phyloP scores from a whole-genome alignment of 2,888 invertebrate genomes.

The Stenoptilia bipunctidactyla region DNA sequence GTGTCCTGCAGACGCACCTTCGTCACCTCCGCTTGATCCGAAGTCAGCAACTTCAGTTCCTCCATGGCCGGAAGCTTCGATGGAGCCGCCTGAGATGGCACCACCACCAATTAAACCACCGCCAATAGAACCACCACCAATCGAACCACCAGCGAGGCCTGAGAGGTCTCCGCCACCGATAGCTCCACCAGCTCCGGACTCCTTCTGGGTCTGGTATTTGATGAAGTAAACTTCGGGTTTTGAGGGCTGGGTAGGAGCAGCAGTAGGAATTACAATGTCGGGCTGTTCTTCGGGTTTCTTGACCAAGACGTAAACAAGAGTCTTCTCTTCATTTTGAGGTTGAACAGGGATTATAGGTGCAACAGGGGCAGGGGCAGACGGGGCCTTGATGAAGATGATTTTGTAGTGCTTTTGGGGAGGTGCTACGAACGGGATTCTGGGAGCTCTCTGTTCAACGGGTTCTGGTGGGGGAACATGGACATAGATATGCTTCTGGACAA shows the following conservation, averaged over 20 bases:
- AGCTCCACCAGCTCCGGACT: slow-evolving; percentile 43
- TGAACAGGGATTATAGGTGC: slow-evolving; percentile 85
- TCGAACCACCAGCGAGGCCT: slow-evolving; percentile 32
- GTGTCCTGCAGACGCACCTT: slow-evolving; percentile 30
- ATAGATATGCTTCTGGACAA: slow-evolving; percentile 89
- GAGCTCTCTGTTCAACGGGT: slow-evolving; percentile 78
- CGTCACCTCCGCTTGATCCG: slow-evolving; percentile 38
- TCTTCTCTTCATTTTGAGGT: slow-evolving; percentile 89
- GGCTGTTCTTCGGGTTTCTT: slow-evolving; percentile 90
- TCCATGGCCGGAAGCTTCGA: slow-evolving; percentile 31
- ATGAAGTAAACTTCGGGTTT: slow-evolving; percentile 94
- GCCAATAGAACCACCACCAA: slow-evolving; percentile 29
- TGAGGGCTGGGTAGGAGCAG: slow-evolving; percentile 85
- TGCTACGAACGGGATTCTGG: slow-evolving; percentile 74
- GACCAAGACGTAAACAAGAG: slow-evolving; percentile 88
- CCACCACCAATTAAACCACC: slow-evolving; percentile 28
- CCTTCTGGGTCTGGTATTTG: slow-evolving; percentile 81
- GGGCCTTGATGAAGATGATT: slow-evolving; percentile 93
- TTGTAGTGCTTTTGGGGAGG: slow-evolving; percentile 91
- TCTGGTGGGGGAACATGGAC: slow-evolving; percentile 92
- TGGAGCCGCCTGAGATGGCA: slow-evolving; percentile 25
- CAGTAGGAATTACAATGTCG: slow-evolving; percentile 82
- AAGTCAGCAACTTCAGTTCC: slow-evolving; percentile 43
- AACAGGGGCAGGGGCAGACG: slow-evolving; percentile 84
- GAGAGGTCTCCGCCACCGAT: slow-evolving; percentile 42